Conservation (phyloP, 2,797 vertebrate species). For the Pseudocheirus occidentalis region DNA sequence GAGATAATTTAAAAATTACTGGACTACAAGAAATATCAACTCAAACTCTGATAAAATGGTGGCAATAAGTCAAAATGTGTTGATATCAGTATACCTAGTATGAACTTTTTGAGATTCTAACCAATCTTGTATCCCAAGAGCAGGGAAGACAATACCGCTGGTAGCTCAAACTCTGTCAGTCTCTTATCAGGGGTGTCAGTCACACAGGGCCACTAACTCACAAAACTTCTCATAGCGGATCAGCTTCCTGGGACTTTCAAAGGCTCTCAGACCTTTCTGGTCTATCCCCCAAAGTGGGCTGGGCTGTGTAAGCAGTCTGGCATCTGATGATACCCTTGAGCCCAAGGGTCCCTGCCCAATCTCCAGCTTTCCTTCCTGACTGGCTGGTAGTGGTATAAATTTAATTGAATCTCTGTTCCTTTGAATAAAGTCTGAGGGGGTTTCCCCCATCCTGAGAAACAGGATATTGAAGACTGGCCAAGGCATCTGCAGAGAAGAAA, state of each 20-base stretch:
- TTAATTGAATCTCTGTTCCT: not conserved
- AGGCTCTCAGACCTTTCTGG: not conserved
- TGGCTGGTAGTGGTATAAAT: not conserved
- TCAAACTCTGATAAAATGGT: not conserved
- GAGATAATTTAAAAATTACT: too few relatives aligned
- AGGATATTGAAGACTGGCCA: not conserved
- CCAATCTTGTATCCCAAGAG: not conserved
- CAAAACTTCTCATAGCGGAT: not conserved
- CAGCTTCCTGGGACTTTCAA: not conserved
- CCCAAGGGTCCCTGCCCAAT: not conserved
- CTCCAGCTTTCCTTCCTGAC: not conserved
- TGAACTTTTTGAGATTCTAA: not conserved
- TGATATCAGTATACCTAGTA: not conserved
- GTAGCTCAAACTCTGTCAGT: not conserved
- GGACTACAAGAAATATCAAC: too few relatives aligned
- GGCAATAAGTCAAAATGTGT: not conserved
- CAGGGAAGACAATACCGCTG: not conserved
- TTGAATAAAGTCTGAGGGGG: not conserved
- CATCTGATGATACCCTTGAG: not conserved
- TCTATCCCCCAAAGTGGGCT: not conserved
- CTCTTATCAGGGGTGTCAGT: slow-evolving; percentile 4
- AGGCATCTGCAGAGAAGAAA: not conserved
- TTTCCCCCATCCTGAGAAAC: not conserved
- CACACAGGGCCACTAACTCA: slow-evolving; percentile 11
- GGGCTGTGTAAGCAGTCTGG: not conserved